Base-by-base conservation (phyloP, 2,888 invertebrate species). In the Trissolcus brochymenae region DNA sequence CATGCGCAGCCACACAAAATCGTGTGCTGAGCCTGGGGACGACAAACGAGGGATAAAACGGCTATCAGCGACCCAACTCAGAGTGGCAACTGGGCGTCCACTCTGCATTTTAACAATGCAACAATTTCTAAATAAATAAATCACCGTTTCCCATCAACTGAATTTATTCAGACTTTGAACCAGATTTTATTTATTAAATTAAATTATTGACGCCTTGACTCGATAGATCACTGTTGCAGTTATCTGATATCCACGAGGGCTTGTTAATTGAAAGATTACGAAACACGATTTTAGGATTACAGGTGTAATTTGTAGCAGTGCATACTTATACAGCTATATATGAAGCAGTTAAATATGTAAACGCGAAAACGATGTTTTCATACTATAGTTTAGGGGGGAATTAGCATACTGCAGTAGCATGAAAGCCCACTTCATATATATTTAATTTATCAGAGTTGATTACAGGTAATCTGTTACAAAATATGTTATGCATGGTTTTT, bases 211-310 rank as follows among this genome's bases (percentile, higher is more conserved):
- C 6, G 16, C 2, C 16, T 49, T 70, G 70, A 65, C 70, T 70
- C 64, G n/a, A 64, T 75, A 67, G 65, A 70, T 76, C 19, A 2
- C 19, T 2, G 2, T 19, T 19, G 25, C 4, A 25, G 4, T 0
- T 4, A 2, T 25, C 25, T n/a, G 25, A 25, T 25, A 25, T 25
- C 21, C 21, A 21, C 4, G 25, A 4, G 25, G 6, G 70, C 70
- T 60, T 55, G 65, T 76, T 66, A 70, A 70, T 70, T 76, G 68
- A 70, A 76, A 64, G 70, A 70, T 76, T 76, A 70, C 65, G 76
- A 65, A 56, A 70, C 54, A 64, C 49, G 54, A 68, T 64, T 59
- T 56, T 54, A 65, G 53, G 60, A 75, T 65, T 65, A 53, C 65
- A 60, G 50, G 21, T 41, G 56, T 76, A 70, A 50, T 43, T 25